These are phyloP conservation scores for Calidris pugnax DNA, from an alignment of 2,113 vertebrate species.

Conservation along the genomic window DNA sequence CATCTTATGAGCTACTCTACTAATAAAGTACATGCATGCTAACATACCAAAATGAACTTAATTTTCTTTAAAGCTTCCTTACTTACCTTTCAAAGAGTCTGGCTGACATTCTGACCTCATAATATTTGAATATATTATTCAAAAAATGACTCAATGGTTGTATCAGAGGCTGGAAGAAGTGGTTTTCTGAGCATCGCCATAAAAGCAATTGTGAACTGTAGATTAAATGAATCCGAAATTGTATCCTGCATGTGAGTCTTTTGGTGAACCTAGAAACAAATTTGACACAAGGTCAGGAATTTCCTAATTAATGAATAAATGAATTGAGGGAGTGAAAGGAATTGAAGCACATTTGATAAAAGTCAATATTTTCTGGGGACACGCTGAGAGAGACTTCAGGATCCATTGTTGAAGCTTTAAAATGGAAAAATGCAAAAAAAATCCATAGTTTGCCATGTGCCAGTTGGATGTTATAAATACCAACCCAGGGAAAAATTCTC, in stretches of 20 bases:
- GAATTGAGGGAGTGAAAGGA: neutral
- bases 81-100: neutral
- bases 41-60: neutral
- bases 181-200: neutral
- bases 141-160: neutral
- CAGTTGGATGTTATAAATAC: neutral
- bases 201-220: neutral
- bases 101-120: neutral
- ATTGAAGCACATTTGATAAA: neutral
- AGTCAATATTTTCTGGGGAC: neutral
- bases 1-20: neutral
- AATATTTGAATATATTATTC: neutral
- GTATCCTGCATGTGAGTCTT: neutral
- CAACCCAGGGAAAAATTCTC: neutral
- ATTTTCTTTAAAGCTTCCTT: neutral
- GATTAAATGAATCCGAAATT: neutral
- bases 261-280: neutral
- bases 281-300: neutral
- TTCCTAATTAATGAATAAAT: neutral
- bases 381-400: neutral
- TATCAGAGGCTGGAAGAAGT: neutral
- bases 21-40: neutral
- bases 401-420: neutral
- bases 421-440: neutral
- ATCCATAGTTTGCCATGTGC: neutral